These are phyloP conservation scores for Hylyphantes graminicola DNA, from an alignment of 1,140 invertebrate genomes.

Conservation along the genomic window DNA sequence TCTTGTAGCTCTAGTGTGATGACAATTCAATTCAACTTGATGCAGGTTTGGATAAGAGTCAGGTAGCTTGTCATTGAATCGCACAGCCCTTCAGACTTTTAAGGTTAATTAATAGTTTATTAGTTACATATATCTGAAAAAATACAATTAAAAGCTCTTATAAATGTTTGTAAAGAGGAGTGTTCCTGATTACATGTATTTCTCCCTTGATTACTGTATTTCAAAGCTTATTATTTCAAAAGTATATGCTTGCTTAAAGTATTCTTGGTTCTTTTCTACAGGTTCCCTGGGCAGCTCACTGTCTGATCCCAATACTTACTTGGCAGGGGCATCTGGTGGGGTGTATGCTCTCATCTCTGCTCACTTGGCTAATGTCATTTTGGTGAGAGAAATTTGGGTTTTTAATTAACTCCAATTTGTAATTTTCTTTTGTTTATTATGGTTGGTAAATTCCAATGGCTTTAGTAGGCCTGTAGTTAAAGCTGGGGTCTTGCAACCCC, in stretches of 20 bases:
- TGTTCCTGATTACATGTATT: background rate
- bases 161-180: background rate
- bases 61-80: no score
- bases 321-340: slow-evolving; percentile 95
- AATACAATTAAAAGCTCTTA: no score
- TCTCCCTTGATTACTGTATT: no score
- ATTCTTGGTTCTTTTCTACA: slow-evolving; percentile 54
- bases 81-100: no score
- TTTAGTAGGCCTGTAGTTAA: no score
- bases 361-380: slow-evolving; percentile 92
- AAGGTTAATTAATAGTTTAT: no score
- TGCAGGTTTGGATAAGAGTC: no score
- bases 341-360: slow-evolving; percentile 96
- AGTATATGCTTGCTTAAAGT: background rate
- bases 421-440: background rate
- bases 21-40: no score
- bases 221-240: background rate
- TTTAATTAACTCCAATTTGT: background rate
- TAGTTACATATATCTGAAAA: no score
- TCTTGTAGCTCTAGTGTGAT: no score
- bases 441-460: no score
- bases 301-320: slow-evolving; percentile 83
- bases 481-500: no score
- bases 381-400: slow-evolving; percentile 77
- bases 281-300: slow-evolving; percentile 84